A percentile compares a stretch with the other conserved stretches of the same genome.
Evolutionary conservation across 2,113 vertebrate genomes (phyloP).

Genomic region (Glareola pratincola): DNA sequence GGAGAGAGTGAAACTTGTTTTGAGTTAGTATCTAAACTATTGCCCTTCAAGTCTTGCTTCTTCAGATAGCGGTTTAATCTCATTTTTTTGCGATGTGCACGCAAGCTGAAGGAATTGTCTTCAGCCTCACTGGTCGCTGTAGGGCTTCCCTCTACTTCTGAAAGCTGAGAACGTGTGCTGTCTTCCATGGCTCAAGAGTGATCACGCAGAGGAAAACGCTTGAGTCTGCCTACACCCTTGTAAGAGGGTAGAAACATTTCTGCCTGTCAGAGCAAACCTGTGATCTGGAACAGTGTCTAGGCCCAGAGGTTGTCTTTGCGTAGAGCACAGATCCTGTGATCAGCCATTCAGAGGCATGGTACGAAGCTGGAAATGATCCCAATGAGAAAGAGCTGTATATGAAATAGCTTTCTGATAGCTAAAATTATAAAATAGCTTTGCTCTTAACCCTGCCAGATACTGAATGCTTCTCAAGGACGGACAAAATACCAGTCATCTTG

Average conservation of each 20-base stretch:
- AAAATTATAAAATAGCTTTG: neutral
- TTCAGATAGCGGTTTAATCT: neutral
- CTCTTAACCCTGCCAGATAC: neutral
- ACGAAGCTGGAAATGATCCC: neutral
- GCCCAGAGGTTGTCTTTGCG: neutral
- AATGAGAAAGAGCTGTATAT: neutral
- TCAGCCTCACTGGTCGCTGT: neutral
- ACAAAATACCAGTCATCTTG: neutral
- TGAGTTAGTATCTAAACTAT: neutral
- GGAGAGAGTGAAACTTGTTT: neutral
- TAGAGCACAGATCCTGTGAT: neutral
- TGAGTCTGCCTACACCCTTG: neutral
- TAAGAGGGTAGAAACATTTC: neutral
- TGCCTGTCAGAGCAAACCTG: neutral
- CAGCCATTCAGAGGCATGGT: neutral
- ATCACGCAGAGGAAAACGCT: neutral
- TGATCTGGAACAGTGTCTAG: neutral
- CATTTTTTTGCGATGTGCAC: rapidly evolving
- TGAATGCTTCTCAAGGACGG: neutral
- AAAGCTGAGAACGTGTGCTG: neutral
- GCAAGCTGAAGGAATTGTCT: neutral
- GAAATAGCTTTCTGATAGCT: neutral
- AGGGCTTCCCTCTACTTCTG: neutral
- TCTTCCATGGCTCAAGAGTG: neutral
- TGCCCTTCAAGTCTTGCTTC: neutral